Percentiles rank a stretch among this genome's conserved stretches.
These are phyloP conservation scores for Drosophila subobscura DNA, from an alignment of 1,140 invertebrate species.

Conservation along the genomic window DNA sequence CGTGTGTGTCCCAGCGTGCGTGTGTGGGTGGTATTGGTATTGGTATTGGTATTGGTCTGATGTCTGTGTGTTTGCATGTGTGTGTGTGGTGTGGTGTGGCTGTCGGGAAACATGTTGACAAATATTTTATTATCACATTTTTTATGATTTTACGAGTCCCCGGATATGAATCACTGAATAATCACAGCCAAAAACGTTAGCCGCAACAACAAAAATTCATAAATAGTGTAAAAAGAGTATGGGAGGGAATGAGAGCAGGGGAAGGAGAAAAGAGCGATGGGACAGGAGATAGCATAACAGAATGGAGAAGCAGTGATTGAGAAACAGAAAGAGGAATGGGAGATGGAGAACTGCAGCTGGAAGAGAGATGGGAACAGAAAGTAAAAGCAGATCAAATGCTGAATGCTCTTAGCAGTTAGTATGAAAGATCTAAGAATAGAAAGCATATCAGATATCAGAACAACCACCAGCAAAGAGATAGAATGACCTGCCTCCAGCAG, in stretches of 20 bases:
- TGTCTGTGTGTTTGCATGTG: constrained; percentile 1
- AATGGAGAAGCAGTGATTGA: not conserved
- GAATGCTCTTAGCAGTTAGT: not conserved
- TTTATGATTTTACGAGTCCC: constrained; percentile 81
- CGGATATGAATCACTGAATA: constrained; percentile 79
- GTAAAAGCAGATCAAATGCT: too few species aligned
- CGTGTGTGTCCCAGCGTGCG: constrained; percentile 1
- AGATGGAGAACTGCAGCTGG: not conserved
- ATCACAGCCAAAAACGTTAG: constrained; percentile 44
- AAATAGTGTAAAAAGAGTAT: constrained; percentile 44
- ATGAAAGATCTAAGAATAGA: too few species aligned
- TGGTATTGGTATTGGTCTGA: constrained; percentile 10
- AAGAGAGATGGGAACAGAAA: too few species aligned
- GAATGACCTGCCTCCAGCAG: too few species aligned
- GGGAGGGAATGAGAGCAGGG: not conserved
- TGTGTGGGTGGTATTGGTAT: not conserved
- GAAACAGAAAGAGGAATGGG: not conserved
- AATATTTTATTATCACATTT: constrained; percentile 83
- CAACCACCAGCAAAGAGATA: too few species aligned
- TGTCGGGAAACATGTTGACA: constrained; percentile 68
- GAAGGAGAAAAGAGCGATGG: constrained; percentile 9
- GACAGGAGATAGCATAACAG: not conserved
- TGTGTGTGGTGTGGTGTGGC: constrained; percentile 9
- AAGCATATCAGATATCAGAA: too few species aligned
- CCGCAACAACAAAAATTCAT: constrained; percentile 51